Base-by-base conservation (phyloP, 2,888 invertebrate genomes). In the Agriotes lineatus region DNA sequence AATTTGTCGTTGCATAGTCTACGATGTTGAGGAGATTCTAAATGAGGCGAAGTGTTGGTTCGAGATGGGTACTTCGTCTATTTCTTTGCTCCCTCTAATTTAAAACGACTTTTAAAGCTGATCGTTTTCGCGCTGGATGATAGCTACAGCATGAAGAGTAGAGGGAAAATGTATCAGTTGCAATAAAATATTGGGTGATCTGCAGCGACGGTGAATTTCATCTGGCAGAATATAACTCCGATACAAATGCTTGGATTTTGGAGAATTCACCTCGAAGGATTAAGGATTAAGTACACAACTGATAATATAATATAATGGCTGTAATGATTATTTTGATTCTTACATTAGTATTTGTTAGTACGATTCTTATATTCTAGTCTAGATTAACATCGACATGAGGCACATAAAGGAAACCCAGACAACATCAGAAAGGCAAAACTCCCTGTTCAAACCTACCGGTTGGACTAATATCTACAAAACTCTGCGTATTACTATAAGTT, bases 1-100 rank as follows among this genome's bases (percentile, higher is more conserved):
- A 91, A 77, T 90, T 92, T 73, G 87, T 90, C 4, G 88, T 91
- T 12, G 88, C 90, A 75, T n/a, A n/a, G n/a, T n/a, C n/a, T 92
- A 92, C 80, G 91, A 92, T 73, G 90, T 92, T 0, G 87, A 88
- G 84, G 90, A 2, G 85, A 86, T 77, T 83, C 86, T 0, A 83
- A 86, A 63, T 87, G 88, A 48, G 91, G 90, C 20, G 88, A 90
- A 82, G 86, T 82, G 1, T 78, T 90, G 86, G 85, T 90, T 0
- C 88, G 89, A 77, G 89, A 90, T 73, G 92, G 92, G 0, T 91
- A 91, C 82, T 93, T 93, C 82, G 90, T 92, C 0, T 92, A 93
- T 77, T 92, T 91, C 84, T 91, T 91, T 80, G 88, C 92, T 5
- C 92, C 93, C 0, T 81, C 83, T 1, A 85, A 88, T 19, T 80